Evolutionary conservation across 2,888 invertebrate species (phyloP).

Genomic region (Nycteola revayana): DNA sequence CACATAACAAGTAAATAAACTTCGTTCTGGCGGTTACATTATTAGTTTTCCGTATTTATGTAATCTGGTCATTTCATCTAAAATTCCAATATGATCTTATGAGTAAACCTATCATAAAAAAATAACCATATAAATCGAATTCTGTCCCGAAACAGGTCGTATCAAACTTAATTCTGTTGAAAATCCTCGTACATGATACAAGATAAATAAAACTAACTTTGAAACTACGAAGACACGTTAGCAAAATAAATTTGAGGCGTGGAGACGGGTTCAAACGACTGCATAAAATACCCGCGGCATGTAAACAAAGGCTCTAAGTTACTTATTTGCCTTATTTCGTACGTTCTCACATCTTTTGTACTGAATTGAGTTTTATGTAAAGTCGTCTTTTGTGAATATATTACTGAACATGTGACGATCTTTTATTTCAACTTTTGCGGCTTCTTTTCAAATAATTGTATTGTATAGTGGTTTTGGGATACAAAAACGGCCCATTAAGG

Average conservation of each 20-base stretch:
- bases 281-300: constrained; percentile 40
- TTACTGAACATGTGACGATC: constrained; percentile 11
- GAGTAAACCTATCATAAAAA: no score
- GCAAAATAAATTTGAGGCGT: constrained; percentile 29
- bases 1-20: no score
- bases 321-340: constrained; percentile 33
- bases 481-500: no score
- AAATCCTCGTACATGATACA: no score
- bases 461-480: no score
- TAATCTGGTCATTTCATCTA: no score
- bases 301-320: constrained; percentile 36
- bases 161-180: no score
- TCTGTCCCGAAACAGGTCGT: constrained; percentile 5
- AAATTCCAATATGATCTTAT: no score
- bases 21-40: no score
- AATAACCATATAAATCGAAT: constrained; percentile 6
- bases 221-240: constrained; percentile 13
- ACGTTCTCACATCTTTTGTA: constrained; percentile 24
- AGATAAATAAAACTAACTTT: constrained; percentile 15
- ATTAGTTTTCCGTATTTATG: no score
- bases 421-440: constrained; percentile 5
- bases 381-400: constrained; percentile 10
- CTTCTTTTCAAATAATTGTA: neutral
- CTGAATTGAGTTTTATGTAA: constrained; percentile 26
- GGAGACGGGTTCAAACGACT: constrained; percentile 40